Percentiles rank a stretch among this genome's conserved stretches.
Conservation (phyloP, 2,113 vertebrate genomes). For the Calonectris borealis region DNA sequence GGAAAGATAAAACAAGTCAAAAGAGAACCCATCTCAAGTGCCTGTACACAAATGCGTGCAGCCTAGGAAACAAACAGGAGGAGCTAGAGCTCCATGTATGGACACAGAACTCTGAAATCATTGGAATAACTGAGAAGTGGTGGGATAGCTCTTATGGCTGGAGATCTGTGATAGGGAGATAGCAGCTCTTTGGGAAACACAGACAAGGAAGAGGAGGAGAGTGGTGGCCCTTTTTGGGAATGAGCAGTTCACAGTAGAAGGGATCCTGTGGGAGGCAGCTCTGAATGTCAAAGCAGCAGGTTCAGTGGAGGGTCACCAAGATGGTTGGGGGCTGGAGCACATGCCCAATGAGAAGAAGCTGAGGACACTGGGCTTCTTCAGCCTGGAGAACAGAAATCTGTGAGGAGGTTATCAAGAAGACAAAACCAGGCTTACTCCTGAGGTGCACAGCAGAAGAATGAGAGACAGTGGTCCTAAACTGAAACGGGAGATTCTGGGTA, state of each 20-base stretch:
- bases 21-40: neutral
- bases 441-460: neutral
- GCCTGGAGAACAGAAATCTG: neutral
- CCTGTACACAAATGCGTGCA: neutral
- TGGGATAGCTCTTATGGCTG: neutral
- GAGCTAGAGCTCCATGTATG: neutral
- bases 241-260: neutral
- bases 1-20: neutral
- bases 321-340: neutral
- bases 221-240: neutral
- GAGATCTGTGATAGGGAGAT: neutral
- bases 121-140: neutral
- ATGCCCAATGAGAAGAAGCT: neutral
- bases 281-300: neutral
- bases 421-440: neutral
- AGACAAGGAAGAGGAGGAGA: neutral
- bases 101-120: neutral
- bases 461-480: neutral
- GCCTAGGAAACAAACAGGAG: neutral
- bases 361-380: neutral
- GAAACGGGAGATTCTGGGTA: neutral
- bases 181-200: neutral
- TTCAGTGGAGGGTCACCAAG: neutral
- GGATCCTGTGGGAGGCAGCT: neutral
- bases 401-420: neutral